phyloP scores from a whole-genome alignment of 2,797 vertebrate genomes.

The Muscicapa striata region DNA sequence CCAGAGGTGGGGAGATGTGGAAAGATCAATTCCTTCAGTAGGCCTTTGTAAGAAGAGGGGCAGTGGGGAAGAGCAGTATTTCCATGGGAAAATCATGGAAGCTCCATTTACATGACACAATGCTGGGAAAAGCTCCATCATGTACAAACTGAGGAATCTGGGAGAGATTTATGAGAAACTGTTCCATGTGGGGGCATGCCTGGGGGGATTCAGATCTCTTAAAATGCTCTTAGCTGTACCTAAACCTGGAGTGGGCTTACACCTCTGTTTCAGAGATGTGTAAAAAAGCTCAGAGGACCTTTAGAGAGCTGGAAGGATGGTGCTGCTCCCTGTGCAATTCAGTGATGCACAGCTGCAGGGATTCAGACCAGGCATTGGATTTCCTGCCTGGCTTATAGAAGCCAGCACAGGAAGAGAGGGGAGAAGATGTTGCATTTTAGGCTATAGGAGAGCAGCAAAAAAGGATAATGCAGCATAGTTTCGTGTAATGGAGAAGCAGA shows the following conservation, averaged over 20 bases:
- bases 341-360: neutral
- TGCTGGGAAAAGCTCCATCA: neutral
- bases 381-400: neutral
- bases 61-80: neutral
- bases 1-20: neutral
- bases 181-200: neutral
- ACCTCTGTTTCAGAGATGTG: neutral
- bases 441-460: too few relatives aligned
- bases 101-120: neutral
- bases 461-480: too few relatives aligned
- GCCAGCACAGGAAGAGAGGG: neutral
- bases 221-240: neutral
- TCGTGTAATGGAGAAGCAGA: too few relatives aligned
- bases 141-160: neutral
- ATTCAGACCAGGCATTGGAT: neutral
- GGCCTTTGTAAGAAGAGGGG: neutral
- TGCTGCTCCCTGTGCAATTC: neutral
- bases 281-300: neutral
- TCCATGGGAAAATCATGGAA: neutral
- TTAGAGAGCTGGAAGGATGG: neutral
- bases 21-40: neutral
- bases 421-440: neutral
- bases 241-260: neutral
- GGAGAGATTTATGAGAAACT: neutral
- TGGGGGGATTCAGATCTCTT: neutral